phyloP scores from a whole-genome alignment of 2,888 invertebrate genomes.

The Caradrina kadenii region DNA sequence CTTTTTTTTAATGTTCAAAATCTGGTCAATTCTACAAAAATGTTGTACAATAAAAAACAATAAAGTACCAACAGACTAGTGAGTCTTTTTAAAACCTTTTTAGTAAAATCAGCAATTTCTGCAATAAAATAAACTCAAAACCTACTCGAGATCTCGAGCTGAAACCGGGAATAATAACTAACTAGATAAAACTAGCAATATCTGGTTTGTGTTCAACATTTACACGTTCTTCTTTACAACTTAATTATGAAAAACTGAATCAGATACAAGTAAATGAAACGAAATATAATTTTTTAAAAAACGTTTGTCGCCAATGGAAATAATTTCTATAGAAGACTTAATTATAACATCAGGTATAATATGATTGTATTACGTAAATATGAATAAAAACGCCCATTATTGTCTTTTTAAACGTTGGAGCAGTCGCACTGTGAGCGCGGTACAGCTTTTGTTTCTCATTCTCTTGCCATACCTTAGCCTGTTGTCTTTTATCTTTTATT shows the following conservation, averaged over 20 bases:
- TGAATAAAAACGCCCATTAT: not conserved
- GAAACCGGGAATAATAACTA: slow-evolving; percentile 13
- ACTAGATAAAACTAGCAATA: slow-evolving; percentile 25
- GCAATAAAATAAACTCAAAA: slow-evolving; percentile 10
- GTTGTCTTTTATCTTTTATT: slow-evolving; percentile 13
- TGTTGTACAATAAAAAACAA: too few species aligned
- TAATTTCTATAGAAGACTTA: not conserved
- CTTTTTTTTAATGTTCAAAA: too few species aligned
- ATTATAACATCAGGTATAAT: not conserved
- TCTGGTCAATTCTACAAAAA: too few species aligned
- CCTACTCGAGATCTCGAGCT: not conserved
- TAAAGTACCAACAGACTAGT: too few species aligned
- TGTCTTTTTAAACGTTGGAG: not conserved
- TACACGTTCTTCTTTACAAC: not conserved
- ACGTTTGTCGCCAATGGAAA: not conserved
- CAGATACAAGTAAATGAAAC: not conserved
- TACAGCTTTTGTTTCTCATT: not conserved
- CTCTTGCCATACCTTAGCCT: not conserved
- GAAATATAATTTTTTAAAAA: too few species aligned
- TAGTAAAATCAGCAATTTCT: too few species aligned
- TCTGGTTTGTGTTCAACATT: slow-evolving; percentile 22
- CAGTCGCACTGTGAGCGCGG: not conserved
- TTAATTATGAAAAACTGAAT: not conserved
- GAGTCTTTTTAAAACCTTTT: not conserved
- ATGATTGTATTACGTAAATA: not conserved